Conservation (phyloP, 2,797 vertebrate species). For the Kryptolebias ocellatus region DNA sequence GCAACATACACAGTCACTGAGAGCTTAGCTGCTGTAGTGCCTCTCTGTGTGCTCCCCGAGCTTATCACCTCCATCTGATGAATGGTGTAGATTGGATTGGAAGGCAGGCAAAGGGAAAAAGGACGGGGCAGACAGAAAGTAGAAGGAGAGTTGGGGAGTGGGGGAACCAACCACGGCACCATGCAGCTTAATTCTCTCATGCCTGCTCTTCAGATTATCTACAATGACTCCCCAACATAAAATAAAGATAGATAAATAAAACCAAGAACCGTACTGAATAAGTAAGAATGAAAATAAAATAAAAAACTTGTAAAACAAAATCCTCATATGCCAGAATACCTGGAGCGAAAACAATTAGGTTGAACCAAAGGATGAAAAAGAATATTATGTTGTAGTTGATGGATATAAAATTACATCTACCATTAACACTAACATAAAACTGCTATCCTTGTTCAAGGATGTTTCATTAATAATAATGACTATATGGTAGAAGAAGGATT, state of each 20-base stretch:
- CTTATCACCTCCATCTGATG: conserved; percentile 86
- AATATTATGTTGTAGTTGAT: conserved; percentile 66
- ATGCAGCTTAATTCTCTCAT: conserved; percentile 79
- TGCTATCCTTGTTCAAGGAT: conserved; percentile 65
- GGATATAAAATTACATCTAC: conserved; percentile 73
- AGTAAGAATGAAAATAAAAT: conserved; percentile 69
- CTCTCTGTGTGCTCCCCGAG: conserved; percentile 71
- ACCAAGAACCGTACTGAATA: conserved; percentile 67
- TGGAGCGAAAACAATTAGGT: conserved; percentile 61
- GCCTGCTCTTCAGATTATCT: conserved; percentile 78
- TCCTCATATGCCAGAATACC: too few relatives aligned
- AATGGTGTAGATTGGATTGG: conserved; percentile 81
- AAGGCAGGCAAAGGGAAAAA: conserved; percentile 64
- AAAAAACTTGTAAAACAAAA: conserved; percentile 46
- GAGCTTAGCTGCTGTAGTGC: conserved; percentile 59
- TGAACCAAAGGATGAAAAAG: conserved; percentile 71
- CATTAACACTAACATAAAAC: conserved; percentile 68
- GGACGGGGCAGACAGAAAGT: conserved; percentile 42
- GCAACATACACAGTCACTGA: conserved; percentile 51
- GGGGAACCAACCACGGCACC: conserved; percentile 37
- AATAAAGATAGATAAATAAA: conserved; percentile 79
- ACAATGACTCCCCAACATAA: conserved; percentile 65
- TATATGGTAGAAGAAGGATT: conserved; percentile 33
- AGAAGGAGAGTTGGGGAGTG: conserved; percentile 29
- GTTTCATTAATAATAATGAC: conserved; percentile 67